These are phyloP conservation scores for Paradoxurus hermaphroditus DNA, from an alignment of 2,113 vertebrate species.

Conservation along the genomic window DNA sequence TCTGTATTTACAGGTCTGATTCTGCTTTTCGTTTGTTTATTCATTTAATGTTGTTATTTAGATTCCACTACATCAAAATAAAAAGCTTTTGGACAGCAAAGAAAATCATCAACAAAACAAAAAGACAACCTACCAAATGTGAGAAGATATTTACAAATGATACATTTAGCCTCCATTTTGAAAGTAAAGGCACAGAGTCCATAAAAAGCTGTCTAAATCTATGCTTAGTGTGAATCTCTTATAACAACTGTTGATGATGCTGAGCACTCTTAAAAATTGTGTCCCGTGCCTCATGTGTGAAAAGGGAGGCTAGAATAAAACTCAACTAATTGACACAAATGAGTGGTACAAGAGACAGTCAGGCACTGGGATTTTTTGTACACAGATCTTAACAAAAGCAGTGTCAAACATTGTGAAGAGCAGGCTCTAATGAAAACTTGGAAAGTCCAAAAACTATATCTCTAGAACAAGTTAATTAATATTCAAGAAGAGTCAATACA, in stretches of 20 bases:
- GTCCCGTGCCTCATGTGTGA: neutral
- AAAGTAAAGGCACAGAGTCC: neutral
- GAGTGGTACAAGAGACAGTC: neutral
- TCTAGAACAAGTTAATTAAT: neutral
- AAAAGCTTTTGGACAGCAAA: neutral
- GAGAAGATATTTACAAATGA: neutral
- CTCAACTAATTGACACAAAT: neutral
- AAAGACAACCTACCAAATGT: neutral
- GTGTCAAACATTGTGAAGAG: neutral
- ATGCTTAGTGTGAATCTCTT: neutral
- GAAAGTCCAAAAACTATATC: neutral
- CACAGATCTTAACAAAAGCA: neutral
- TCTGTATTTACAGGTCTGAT: neutral
- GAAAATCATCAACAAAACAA: neutral
- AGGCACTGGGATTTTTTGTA: neutral
- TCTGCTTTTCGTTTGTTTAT: neutral
- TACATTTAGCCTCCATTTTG: neutral
- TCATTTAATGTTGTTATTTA: neutral
- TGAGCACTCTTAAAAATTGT: neutral
- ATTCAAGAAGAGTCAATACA: neutral
- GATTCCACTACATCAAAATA: neutral
- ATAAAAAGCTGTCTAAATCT: too few relatives aligned
- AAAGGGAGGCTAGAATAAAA: neutral
- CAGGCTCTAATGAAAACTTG: neutral
- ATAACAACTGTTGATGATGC: neutral